These are phyloP conservation scores for Vanessa atalanta DNA, from an alignment of 1,140 invertebrate species.

Conservation along the genomic window DNA sequence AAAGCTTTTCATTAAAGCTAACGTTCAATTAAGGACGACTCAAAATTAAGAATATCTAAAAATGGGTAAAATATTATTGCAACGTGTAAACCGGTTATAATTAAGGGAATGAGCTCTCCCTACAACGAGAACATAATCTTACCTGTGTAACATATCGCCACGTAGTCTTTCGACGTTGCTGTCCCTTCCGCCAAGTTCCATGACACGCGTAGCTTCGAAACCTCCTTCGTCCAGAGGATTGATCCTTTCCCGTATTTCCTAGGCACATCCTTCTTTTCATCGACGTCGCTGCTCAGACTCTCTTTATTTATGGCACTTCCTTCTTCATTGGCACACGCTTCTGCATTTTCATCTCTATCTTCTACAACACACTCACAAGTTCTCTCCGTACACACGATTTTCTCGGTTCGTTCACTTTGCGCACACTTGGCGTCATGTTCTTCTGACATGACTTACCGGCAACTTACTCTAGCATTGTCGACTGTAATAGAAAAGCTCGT, in stretches of 20 bases:
- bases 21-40: too few species aligned
- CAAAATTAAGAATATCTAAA: too few species aligned
- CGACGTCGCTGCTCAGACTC: constrained; percentile 44
- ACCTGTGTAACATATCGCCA: constrained; percentile 70
- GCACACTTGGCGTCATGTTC: constrained; percentile 62
- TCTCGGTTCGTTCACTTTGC: constrained; percentile 50
- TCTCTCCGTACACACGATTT: constrained; percentile 30
- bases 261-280: constrained; percentile 44
- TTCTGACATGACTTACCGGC: constrained; percentile 69
- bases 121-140: constrained; percentile 21
- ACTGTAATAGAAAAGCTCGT: constrained; percentile 31
- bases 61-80: too few species aligned
- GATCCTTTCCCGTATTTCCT: constrained; percentile 41
- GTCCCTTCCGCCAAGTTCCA: constrained; percentile 61
- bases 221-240: constrained; percentile 54
- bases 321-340: constrained; percentile 47
- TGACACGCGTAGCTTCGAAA: constrained; percentile 45
- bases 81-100: too few species aligned
- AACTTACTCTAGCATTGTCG: constrained; percentile 51
- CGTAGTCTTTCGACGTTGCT: constrained; percentile 59
- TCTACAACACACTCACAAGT: constrained; percentile 25
- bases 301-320: constrained; percentile 54
- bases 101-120: neutral
- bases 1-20: too few species aligned
- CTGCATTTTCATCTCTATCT: constrained; percentile 22